Percentiles rank a stretch among this genome's conserved stretches.
Evolutionary conservation across 2,797 vertebrate genomes (phyloP).

Genomic region (Streptopelia turtur): DNA sequence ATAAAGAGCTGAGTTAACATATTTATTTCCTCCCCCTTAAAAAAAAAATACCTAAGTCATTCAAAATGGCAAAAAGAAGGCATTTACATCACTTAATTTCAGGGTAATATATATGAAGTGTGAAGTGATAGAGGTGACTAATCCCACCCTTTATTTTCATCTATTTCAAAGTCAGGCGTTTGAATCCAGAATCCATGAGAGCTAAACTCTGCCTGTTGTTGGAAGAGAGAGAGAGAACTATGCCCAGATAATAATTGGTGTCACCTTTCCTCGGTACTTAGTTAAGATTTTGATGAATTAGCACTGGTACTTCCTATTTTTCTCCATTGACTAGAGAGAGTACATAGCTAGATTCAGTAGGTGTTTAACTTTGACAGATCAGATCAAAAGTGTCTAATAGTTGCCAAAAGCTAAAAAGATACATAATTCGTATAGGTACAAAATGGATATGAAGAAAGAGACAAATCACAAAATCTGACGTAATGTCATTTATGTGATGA

Average conservation of each 20-base stretch:
- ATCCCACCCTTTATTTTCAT: not conserved
- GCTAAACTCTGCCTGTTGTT: not conserved
- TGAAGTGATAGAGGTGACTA: not conserved
- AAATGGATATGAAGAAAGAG: slow-evolving; percentile 48
- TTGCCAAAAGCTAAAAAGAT: not conserved
- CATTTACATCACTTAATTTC: not conserved
- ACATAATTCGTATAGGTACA: not conserved
- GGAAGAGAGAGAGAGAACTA: not conserved
- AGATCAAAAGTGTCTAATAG: not conserved
- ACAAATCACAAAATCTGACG: slow-evolving; percentile 45
- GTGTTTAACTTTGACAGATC: not conserved
- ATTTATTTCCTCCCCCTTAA: too few relatives aligned
- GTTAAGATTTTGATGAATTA: not conserved
- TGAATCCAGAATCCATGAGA: not conserved
- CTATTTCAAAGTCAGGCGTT: not conserved
- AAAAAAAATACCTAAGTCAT: not conserved
- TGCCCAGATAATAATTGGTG: not conserved
- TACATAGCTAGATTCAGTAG: not conserved
- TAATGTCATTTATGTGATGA: slow-evolving; percentile 48
- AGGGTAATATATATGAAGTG: not conserved
- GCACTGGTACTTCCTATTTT: not conserved
- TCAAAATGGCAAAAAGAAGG: not conserved
- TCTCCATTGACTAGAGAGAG: not conserved
- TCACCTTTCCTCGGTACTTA: not conserved
- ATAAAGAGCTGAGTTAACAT: not conserved